These are phyloP conservation scores for Papilio aristodemus DNA, from an alignment of 1,140 invertebrate genomes.

Conservation along the genomic window DNA sequence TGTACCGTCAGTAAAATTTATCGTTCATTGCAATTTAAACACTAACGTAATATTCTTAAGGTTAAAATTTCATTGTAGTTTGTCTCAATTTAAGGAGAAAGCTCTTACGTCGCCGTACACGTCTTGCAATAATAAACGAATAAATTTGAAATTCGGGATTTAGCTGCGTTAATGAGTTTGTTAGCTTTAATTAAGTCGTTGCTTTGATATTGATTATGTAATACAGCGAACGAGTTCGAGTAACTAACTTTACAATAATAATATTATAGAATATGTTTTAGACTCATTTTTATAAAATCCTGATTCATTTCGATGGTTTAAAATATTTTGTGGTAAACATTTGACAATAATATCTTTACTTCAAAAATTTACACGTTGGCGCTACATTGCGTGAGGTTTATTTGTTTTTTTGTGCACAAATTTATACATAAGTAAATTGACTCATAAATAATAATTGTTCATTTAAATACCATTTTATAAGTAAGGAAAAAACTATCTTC, in stretches of 20 bases:
- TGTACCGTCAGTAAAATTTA: not conserved
- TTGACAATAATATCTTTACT: too few species aligned
- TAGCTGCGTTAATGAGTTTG: slow-evolving; percentile 58
- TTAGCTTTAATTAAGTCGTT: slow-evolving; percentile 65
- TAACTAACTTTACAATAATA: not conserved
- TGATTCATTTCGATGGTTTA: too few species aligned
- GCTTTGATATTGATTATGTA: slow-evolving; percentile 49
- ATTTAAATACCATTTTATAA: too few species aligned
- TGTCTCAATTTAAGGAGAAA: not conserved
- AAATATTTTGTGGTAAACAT: too few species aligned
- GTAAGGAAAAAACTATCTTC: not conserved
- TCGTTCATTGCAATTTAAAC: not conserved
- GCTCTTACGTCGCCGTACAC: slow-evolving; percentile 29
- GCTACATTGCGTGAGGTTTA: too few species aligned
- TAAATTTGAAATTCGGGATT: slow-evolving; percentile 56
- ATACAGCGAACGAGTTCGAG: not conserved
- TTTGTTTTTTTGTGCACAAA: too few species aligned
- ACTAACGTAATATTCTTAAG: not conserved
- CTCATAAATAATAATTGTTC: too few species aligned
- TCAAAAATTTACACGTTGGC: too few species aligned
- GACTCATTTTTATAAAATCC: too few species aligned
- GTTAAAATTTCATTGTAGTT: not conserved
- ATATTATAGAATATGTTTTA: too few species aligned
- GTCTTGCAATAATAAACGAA: slow-evolving; percentile 48
- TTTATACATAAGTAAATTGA: too few species aligned